Base-by-base conservation (phyloP, 1,140 invertebrate species). In the Nymphalis io region DNA sequence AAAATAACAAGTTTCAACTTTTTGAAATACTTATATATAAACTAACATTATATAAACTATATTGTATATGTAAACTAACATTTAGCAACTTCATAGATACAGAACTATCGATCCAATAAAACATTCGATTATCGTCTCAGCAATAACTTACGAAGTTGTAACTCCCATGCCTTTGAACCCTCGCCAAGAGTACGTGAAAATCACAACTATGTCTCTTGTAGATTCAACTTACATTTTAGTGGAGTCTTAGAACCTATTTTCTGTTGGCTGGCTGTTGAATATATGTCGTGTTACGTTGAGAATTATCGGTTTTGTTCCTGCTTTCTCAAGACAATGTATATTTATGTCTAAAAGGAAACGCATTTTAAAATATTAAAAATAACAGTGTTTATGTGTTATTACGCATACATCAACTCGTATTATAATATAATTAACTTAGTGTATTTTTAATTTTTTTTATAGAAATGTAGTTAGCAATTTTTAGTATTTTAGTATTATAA, bases 161-260 rank as follows among this genome's bases (percentile, higher is more conserved):
- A 75, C 72, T 64, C 70, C 44, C 72, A 66, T 59, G 67, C 64
- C 70, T 72, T 70, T 75, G 74, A 75, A 75, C 51, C 58, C 58
- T 57, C 70, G 74, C 74, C 74, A 76, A 76, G 68, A 73, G 65
- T 72, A 75, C 73, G 73, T 75, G 73, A 68, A 75, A 72, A 75
- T 75, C 70, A 57, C 66, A 27, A 65, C 62, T 70, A 51, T 51
- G 46, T 51, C 46, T 72, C 69, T 75, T 48, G 42, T 72, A 72
- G 57, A 65, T 68, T 66, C 61, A 65, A 73, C 72, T 68, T 70
- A 70, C 67, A 46, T 70, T 73, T 59, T 59, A 73, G 62, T 60
- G 57, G 58, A 55, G 51, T n/a, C 58, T 60, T 65, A 59, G 61
- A 58, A 67, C 46, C 66, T 73, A 73, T 69, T 73, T 73, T 73